phyloP scores from a whole-genome alignment of 2,888 invertebrate genomes.

The Brenthis daphne region DNA sequence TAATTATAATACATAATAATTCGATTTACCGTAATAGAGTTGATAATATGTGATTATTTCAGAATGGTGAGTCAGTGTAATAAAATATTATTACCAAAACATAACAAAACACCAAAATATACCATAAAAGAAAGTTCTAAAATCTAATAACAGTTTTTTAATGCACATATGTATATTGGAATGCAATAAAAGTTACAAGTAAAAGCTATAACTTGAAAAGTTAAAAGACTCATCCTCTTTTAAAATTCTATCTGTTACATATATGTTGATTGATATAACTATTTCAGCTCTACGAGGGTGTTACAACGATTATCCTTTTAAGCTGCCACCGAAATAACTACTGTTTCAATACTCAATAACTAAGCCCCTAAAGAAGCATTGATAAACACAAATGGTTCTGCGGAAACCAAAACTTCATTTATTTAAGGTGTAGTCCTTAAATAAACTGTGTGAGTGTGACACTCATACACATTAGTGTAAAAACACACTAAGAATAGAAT shows the following conservation, averaged over 20 bases:
- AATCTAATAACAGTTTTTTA: neutral
- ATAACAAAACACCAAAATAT: too few species aligned
- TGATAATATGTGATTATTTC: too few species aligned
- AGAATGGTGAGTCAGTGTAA: too few species aligned
- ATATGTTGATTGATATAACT: constrained; percentile 35
- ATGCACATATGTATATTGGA: neutral
- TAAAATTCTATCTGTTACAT: constrained; percentile 26
- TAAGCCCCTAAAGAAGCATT: constrained; percentile 44
- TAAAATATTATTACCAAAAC: too few species aligned
- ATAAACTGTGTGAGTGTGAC: constrained; percentile 3
- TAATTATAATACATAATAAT: too few species aligned
- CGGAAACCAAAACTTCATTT: constrained; percentile 30
- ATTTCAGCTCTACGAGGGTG: constrained; percentile 38
- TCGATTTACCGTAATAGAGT: too few species aligned
- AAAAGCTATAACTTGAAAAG: constrained; percentile 22
- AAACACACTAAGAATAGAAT: neutral
- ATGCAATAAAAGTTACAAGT: constrained; percentile 1
- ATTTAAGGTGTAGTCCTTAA: constrained; percentile 18
- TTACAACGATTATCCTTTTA: constrained; percentile 41
- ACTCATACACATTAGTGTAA: constrained; percentile 16
- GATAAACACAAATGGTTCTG: constrained; percentile 70
- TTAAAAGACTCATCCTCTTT: constrained; percentile 27
- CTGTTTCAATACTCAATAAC: constrained; percentile 39
- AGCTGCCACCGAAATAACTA: constrained; percentile 40
- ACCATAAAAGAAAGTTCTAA: too few species aligned